Evolutionary conservation across 2,113 vertebrate species (phyloP), one percentile per base, ranked within the genome.

Genomic region (Camelus dromedarius): DNA sequence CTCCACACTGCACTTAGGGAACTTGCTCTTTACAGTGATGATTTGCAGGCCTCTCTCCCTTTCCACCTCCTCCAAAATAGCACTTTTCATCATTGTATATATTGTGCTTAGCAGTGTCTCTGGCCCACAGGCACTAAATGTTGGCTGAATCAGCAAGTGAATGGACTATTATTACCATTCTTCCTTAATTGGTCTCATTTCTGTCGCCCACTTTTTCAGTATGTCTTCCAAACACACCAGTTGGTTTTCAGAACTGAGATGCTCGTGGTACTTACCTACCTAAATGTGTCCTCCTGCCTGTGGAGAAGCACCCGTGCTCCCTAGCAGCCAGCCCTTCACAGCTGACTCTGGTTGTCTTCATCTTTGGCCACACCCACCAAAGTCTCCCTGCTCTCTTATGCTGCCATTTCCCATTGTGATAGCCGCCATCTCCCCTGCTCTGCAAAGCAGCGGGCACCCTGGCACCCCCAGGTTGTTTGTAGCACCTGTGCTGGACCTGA

Each of bases 171-270:
- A 16, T 32, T 35, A 19, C 5, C 19, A 14, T 72, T 80, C 56
- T 72, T 77, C 80, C 18, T n/a, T 60, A 69, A 58, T 10, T 1
- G 8, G 14, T 69, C 72, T 91, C 11, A 35, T 73, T 80, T 22
- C 13, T 20, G 0, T 66, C n/a, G 18, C 35, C 19, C 54, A 96
- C 35, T 26, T 79, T 81, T 60, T 67, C 50, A 32, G 3, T 10
- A 12, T 38, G 5, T 30, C 81, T 91, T 84, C 72, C 16, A 32
- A 6, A 14, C 24, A 24, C 15, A 52, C 11, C 16, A 32, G 0
- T 52, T 72, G 38, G 35, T 82, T 89, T 80, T 94, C 38, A 76
- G 52, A 96, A 48, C 48, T 79, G 85, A 69, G 80, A 46, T 30
- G 9, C 20, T n/a, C n/a, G 1, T 38, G 38, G 35, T 22, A 56